Conservation (phyloP, 2,113 vertebrate species). For the Drymodes brunneopygia region DNA sequence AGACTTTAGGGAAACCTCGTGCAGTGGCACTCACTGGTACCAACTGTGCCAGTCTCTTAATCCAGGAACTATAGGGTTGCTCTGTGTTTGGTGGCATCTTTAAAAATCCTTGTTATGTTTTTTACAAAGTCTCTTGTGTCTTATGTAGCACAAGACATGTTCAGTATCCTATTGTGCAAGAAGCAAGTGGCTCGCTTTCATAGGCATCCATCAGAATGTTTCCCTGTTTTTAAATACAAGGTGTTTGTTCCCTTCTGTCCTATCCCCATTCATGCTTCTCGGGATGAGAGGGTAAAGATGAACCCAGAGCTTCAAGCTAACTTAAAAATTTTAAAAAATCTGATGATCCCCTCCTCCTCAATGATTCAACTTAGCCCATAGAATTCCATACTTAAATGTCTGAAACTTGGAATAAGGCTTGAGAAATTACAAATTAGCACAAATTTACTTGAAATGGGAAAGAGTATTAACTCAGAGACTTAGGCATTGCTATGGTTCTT, state of each 20-base stretch:
- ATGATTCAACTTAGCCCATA: background rate
- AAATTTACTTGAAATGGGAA: background rate
- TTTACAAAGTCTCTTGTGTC: background rate
- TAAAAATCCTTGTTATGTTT: background rate
- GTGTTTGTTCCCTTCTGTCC: background rate
- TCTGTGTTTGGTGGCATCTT: background rate
- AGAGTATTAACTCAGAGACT: background rate
- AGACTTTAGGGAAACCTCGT: background rate
- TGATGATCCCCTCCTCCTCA: rapidly evolving
- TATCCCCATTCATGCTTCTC: background rate
- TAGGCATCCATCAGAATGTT: background rate
- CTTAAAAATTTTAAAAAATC: background rate
- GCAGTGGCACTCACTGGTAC: background rate
- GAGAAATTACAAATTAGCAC: background rate
- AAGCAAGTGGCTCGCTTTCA: rapidly evolving
- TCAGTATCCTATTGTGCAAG: background rate
- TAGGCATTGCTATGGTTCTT: background rate
- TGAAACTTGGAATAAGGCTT: background rate
- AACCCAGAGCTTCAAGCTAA: background rate
- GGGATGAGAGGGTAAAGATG: background rate
- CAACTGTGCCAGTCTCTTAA: background rate
- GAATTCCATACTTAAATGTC: background rate
- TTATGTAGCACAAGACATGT: background rate
- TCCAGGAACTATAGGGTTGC: background rate
- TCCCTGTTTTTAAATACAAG: background rate